Evolutionary conservation across 2,888 invertebrate species (phyloP), one percentile per base, ranked within the genome.

Genomic region (Monoplex corrugatus): DNA sequence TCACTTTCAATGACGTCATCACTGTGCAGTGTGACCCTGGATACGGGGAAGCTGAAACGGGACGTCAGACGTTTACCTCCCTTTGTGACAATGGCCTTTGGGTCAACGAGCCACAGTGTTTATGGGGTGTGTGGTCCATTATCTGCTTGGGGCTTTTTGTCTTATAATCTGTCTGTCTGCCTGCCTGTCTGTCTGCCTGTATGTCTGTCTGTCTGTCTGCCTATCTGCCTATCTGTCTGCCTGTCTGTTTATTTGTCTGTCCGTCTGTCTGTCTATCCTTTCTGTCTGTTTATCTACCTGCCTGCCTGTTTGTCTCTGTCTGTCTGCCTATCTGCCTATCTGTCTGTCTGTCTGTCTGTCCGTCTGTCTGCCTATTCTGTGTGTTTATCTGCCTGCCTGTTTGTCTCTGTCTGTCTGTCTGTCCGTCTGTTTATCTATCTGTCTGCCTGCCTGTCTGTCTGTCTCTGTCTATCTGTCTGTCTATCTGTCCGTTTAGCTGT

Each of bases 11-110:
- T 10, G 83, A 87, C 23, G 45, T 82, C 40, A 87, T 91, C n/a
- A 23, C 2, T 2, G 87, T 90, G 16, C 44, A 82, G 28, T 91
- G 91, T 86, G 35, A 87, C 28, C 91, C 91, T 2, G 91, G 91
- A 1, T 91, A 84, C 84, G 57, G 50, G 0, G 68, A 89, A 16
- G 43, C 45, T 10, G 3, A 38, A 5, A 86, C 86, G 0, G 23
- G 8, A 40, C n/a, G 28, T 35, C 32, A 35, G 38, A 32, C 43
- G 3, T 89, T 89, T n/a, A 83, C 75, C n/a, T 72, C 89, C 6
- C 44, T 16, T 23, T 90, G 90, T 50, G 23, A 32, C 13, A 35
- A 44, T 2, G 88, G 84, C 6, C 19, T 19, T 0, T 90, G 90
- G 90, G 40, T 32, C 2, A 78, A 86, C 5, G 19, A 45, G 8